phyloP scores from a whole-genome alignment of 2,888 invertebrate species.

The Theretra japonica region DNA sequence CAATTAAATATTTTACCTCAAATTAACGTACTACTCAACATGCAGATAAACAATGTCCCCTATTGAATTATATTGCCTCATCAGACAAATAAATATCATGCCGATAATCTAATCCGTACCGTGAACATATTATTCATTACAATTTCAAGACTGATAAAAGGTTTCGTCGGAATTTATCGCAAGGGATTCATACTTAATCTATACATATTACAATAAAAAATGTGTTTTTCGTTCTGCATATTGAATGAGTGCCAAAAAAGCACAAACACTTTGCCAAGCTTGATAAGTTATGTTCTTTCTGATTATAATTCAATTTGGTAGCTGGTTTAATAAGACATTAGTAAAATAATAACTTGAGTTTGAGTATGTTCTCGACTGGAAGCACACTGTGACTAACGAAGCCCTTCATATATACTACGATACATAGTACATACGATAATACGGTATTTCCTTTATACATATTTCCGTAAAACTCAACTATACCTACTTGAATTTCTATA shows the following conservation, averaged over 20 bases:
- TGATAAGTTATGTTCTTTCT: neutral
- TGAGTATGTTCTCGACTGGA: neutral
- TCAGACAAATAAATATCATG: no score
- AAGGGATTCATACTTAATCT: no score
- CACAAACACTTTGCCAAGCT: neutral
- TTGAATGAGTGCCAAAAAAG: neutral
- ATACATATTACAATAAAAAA: neutral
- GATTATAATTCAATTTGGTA: neutral
- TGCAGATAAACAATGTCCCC: no score
- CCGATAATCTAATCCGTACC: no score
- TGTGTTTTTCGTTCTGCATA: neutral
- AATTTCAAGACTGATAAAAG: neutral
- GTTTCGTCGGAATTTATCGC: neutral
- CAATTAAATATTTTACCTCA: no score
- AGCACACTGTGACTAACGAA: neutral
- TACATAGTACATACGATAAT: no score
- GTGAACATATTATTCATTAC: neutral
- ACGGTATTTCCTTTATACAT: neutral
- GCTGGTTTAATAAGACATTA: neutral
- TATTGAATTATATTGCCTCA: no score
- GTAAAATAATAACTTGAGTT: neutral
- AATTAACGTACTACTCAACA: no score
- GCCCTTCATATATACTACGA: neutral
- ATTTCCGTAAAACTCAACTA: no score
- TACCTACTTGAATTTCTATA: neutral